These are phyloP conservation scores for Rhynchomys soricoides DNA, from an alignment of 2,113 vertebrate genomes.

Conservation along the genomic window DNA sequence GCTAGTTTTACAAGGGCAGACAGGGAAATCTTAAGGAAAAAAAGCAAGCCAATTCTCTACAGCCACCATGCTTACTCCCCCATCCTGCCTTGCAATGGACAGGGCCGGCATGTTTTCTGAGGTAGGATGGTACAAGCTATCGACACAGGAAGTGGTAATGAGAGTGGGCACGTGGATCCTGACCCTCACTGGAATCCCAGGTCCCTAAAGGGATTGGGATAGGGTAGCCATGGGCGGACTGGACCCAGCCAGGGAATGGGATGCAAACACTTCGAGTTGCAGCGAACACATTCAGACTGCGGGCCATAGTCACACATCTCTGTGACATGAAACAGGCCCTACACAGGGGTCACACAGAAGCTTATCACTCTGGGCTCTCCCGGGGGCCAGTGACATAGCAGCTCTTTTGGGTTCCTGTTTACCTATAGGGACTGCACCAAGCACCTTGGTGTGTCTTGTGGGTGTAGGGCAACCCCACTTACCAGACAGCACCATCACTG, in stretches of 20 bases:
- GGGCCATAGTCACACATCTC: neutral
- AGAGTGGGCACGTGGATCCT: neutral
- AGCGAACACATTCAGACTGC: slow-evolving; percentile 71
- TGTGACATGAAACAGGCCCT: neutral
- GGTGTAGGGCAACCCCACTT: neutral
- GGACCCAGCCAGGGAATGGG: slow-evolving; percentile 60
- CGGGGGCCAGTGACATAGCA: neutral
- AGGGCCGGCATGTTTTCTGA: slow-evolving; percentile 8
- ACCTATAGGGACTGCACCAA: slow-evolving; percentile 44
- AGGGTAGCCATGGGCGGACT: neutral
- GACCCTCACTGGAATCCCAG: neutral
- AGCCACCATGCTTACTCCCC: neutral
- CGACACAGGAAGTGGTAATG: neutral
- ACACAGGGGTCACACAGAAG: neutral
- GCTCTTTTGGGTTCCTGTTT: slow-evolving; percentile 64
- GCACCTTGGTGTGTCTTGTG: slow-evolving; percentile 8
- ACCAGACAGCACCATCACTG: slow-evolving; percentile 55
- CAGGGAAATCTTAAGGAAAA: neutral
- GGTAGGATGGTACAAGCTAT: neutral
- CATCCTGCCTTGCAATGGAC: neutral
- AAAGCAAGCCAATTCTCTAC: neutral
- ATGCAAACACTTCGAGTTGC: slow-evolving; percentile 65
- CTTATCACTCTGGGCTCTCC: neutral
- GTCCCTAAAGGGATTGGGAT: neutral
- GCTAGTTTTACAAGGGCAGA: neutral